phyloP scores from a whole-genome alignment of 1,140 invertebrate genomes.

The Diorhabda elongata region DNA sequence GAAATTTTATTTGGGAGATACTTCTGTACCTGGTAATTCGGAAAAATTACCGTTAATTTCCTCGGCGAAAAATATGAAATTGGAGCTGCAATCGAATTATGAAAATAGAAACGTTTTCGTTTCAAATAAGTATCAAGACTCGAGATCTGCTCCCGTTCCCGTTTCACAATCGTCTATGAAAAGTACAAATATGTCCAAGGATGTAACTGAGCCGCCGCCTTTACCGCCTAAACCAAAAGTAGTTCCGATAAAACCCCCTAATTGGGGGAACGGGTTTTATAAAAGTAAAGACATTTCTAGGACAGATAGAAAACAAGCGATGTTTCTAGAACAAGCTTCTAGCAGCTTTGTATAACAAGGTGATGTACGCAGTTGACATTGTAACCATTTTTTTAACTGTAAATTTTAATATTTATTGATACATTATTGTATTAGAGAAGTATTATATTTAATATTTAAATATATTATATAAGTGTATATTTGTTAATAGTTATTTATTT shows the following conservation, averaged over 20 bases:
- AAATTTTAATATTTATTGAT: constrained; percentile 13
- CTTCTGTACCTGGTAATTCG: constrained; percentile 3
- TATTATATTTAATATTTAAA: constrained; percentile 22
- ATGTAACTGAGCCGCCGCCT: constrained; percentile 49
- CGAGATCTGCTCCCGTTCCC: constrained; percentile 17
- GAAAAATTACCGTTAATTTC: background rate
- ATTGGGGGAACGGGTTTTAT: constrained; percentile 50
- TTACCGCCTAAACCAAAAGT: constrained; percentile 58
- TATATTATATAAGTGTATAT: constrained; percentile 4
- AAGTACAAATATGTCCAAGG: constrained; percentile 35
- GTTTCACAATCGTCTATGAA: constrained; percentile 31
- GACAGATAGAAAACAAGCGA: constrained; percentile 39
- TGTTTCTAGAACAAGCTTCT: constrained; percentile 58
- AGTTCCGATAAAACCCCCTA: constrained; percentile 54
- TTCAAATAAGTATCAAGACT: background rate
- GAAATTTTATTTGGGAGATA: constrained; percentile 9
- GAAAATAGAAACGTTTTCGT: constrained; percentile 30
- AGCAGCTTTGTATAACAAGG: constrained; percentile 57
- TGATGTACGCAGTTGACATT: background rate
- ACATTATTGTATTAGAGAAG: constrained; percentile 14
- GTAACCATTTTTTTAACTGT: background rate
- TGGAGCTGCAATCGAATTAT: constrained; percentile 21
- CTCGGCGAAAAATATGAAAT: constrained; percentile 13
- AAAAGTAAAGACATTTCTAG: constrained; percentile 34
- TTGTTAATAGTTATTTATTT: constrained; percentile 3